Evolutionary conservation across 64 coral and sea anemone genomes (phyloP).

Genomic region (Catalaphyllia jardinei): DNA sequence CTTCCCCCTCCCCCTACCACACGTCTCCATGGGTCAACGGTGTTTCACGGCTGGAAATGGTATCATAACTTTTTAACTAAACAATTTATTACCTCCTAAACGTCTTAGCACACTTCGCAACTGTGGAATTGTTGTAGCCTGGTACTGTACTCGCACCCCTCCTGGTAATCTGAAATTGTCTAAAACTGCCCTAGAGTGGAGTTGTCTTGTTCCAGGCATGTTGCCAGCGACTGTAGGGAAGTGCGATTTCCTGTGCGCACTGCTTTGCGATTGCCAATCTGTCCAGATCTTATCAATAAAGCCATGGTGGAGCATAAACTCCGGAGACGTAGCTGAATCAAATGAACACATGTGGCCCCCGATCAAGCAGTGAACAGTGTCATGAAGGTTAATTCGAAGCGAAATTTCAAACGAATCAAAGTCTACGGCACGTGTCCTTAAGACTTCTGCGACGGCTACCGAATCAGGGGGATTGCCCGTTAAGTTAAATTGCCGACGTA

Average conservation of each 20-base stretch:
- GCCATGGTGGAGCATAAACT: slow-evolving; percentile 58
- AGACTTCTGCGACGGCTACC: not conserved
- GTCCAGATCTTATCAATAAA: slow-evolving; percentile 66
- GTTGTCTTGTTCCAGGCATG: not conserved
- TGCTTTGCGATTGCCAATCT: slow-evolving; percentile 45
- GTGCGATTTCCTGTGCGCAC: not conserved
- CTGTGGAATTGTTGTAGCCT: not conserved
- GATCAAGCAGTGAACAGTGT: slow-evolving; percentile 56
- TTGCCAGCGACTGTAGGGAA: not conserved
- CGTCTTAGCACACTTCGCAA: not conserved
- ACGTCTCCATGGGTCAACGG: not conserved
- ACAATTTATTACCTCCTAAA: not conserved
- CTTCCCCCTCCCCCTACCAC: not conserved
- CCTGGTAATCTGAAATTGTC: slow-evolving; percentile 43
- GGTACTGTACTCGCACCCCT: slow-evolving; percentile 35
- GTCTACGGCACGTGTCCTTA: not conserved
- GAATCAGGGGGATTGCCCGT: slow-evolving; percentile 17
- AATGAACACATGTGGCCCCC: slow-evolving; percentile 51
- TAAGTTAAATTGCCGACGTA: slow-evolving; percentile 9
- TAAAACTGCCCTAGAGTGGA: slow-evolving; percentile 16
- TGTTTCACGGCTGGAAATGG: not conserved
- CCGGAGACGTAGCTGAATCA: slow-evolving; percentile 47
- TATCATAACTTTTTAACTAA: not conserved
- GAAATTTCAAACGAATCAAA: slow-evolving; percentile 49
- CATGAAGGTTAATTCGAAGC: slow-evolving; percentile 12